Evolutionary conservation across 2,888 invertebrate species (phyloP), one percentile per base, ranked within the genome.

Genomic region (Drosophila prolongata): DNA sequence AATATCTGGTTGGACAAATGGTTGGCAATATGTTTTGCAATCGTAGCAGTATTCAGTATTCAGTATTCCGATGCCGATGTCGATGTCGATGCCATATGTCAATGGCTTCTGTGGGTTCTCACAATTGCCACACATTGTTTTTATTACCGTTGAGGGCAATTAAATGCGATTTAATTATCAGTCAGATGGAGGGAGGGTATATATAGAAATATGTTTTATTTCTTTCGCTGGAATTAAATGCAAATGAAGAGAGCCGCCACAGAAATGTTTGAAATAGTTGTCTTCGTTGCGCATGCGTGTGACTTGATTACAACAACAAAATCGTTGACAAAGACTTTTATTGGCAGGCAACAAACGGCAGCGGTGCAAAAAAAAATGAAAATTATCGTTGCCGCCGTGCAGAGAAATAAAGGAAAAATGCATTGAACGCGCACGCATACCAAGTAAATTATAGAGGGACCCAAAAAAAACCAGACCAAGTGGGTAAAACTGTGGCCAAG

Each of bases 161-260:
- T 83, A 83, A 65, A 64, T 47, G 76, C 71, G 84, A 66, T 80
- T 87, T 86, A 87, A 87, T 83, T 86, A 83, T 64, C 35, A 35
- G 53, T 43, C 46, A 40, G 42, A 34, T n/a, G 46, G 42, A 1
- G 1, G 35, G 37, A 16, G 57, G 43, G 49, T 54, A 16, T 38
- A 42, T 46, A 38, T 40, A 10, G 16, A 24, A 27, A 38, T 37
- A 37, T 35, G 58, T 30, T 62, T 46, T 40, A 34, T 64, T 80
- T 77, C 64, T 52, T 62, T 47, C 38, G 61, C 53, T 57, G 44
- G 62, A 52, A 70, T 70, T 59, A 71, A 79, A 80, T 79, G 85
- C 86, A 87, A 87, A 82, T 82, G 83, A 66, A 69, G 75, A 77
- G 66, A 44, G 27, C 57, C 68, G 69, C 40, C 30, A 27, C 64